Percentiles rank a stretch among this genome's conserved stretches.
Evolutionary conservation across 2,113 vertebrate genomes (phyloP).

Genomic region (Puma concolor): DNA sequence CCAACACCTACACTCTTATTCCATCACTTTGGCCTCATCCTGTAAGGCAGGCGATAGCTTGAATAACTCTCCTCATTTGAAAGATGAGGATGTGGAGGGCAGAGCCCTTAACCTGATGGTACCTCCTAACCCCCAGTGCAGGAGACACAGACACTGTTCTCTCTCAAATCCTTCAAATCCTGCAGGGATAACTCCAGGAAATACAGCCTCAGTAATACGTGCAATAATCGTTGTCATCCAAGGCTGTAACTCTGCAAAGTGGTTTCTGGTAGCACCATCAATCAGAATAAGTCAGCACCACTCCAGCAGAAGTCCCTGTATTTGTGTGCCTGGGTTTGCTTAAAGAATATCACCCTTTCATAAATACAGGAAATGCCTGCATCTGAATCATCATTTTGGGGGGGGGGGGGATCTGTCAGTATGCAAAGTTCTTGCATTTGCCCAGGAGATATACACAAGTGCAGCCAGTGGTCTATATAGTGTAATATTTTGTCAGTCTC

Average conservation of each 20-base stretch:
- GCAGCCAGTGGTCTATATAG: rapidly evolving
- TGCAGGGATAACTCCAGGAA: not conserved
- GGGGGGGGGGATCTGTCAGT: not conserved
- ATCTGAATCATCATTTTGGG: not conserved
- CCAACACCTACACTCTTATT: not conserved
- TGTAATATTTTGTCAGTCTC: not conserved
- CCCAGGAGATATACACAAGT: rapidly evolving
- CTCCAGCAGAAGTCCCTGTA: not conserved
- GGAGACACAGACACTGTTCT: not conserved
- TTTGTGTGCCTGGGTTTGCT: not conserved
- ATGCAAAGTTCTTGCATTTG: not conserved
- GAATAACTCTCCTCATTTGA: not conserved
- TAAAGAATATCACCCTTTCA: not conserved
- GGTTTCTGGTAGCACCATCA: not conserved
- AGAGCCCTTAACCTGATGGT: not conserved
- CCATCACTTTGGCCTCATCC: not conserved
- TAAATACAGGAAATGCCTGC: not conserved
- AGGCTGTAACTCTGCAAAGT: not conserved
- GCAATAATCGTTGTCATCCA: constrained; percentile 23
- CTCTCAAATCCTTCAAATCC: not conserved
- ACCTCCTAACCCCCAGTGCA: not conserved
- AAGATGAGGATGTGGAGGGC: not conserved
- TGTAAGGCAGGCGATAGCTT: not conserved
- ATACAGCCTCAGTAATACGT: not conserved
- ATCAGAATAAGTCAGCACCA: not conserved